These are phyloP conservation scores for Osedax fenrisi DNA, from an alignment of 2,888 invertebrate genomes.

Conservation along the genomic window DNA sequence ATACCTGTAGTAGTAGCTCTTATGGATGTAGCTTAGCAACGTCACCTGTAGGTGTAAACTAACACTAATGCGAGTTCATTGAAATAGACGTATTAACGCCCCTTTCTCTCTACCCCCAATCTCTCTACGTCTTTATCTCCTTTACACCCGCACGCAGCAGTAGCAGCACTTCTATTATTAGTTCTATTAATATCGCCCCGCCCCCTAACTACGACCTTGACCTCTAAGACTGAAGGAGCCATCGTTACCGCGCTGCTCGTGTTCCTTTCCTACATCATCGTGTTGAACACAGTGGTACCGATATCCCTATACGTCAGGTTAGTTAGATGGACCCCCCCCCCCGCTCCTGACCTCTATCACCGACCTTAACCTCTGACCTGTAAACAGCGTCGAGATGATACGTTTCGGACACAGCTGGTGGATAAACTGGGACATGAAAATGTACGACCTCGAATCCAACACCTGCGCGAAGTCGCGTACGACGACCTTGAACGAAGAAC, in stretches of 20 bases:
- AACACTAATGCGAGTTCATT: no score
- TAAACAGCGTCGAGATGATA: slow-evolving; percentile 67
- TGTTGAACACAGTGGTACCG: slow-evolving; percentile 61
- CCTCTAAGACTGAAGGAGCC: slow-evolving; percentile 42
- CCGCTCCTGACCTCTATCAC: not conserved
- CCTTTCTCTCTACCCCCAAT: no score
- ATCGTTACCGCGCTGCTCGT: slow-evolving; percentile 83
- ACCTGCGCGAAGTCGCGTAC: slow-evolving; percentile 78
- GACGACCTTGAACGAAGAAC: slow-evolving; percentile 92
- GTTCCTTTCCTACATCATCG: slow-evolving; percentile 97
- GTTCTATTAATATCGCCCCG: no score
- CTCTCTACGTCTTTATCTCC: no score
- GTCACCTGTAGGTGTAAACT: no score
- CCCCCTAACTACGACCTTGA: no score
- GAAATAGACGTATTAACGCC: no score
- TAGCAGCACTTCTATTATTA: no score
- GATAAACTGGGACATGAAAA: slow-evolving; percentile 97
- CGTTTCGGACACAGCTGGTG: slow-evolving; percentile 93
- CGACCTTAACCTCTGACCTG: not conserved
- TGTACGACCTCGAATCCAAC: slow-evolving; percentile 80
- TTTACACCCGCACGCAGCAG: no score
- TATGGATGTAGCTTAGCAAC: no score
- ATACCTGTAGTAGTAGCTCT: no score
- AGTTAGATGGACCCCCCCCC: not conserved
- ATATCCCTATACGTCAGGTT: slow-evolving; percentile 38